Conservation (phyloP, 1,140 invertebrate genomes). For the Nilaparvata lugens region DNA sequence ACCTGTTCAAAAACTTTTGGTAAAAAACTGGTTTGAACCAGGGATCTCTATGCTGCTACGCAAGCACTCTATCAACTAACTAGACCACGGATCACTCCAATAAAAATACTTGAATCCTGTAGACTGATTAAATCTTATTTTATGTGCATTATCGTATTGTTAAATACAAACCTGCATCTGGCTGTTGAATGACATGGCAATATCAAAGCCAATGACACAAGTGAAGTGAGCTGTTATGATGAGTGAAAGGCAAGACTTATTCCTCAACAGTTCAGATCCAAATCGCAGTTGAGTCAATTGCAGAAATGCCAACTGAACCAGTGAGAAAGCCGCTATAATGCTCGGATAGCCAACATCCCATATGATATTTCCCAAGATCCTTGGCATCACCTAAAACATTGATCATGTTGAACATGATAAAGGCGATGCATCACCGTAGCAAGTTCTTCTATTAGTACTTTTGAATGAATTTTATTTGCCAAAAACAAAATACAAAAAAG, state of each 20-base stretch:
- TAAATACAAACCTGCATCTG: constrained; percentile 35
- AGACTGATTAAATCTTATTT: too few species aligned
- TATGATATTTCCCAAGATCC: constrained; percentile 42
- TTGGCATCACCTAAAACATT: constrained; percentile 43
- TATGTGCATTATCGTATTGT: too few species aligned
- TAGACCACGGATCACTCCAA: too few species aligned
- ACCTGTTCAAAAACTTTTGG: too few species aligned
- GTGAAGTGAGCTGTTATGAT: constrained; percentile 48
- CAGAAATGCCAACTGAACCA: constrained; percentile 49
- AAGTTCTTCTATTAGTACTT: too few species aligned
- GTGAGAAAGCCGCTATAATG: constrained; percentile 47
- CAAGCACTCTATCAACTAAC: too few species aligned
- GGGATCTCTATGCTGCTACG: too few species aligned
- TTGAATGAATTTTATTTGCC: too few species aligned
- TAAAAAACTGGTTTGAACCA: too few species aligned
- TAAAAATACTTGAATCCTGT: too few species aligned
- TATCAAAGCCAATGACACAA: constrained; percentile 42
- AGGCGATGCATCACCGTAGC: neutral
- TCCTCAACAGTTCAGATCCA: constrained; percentile 41
- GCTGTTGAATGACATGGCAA: constrained; percentile 41
- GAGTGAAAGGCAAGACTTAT: constrained; percentile 45
- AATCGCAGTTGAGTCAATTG: constrained; percentile 48
- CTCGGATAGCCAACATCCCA: constrained; percentile 53
- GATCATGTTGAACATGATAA: neutral
- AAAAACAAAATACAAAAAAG: too few species aligned